Percentiles rank a stretch among this genome's conserved stretches.
These are phyloP conservation scores for Ametastegia equiseti DNA, from an alignment of 2,888 invertebrate species.

Conservation along the genomic window DNA sequence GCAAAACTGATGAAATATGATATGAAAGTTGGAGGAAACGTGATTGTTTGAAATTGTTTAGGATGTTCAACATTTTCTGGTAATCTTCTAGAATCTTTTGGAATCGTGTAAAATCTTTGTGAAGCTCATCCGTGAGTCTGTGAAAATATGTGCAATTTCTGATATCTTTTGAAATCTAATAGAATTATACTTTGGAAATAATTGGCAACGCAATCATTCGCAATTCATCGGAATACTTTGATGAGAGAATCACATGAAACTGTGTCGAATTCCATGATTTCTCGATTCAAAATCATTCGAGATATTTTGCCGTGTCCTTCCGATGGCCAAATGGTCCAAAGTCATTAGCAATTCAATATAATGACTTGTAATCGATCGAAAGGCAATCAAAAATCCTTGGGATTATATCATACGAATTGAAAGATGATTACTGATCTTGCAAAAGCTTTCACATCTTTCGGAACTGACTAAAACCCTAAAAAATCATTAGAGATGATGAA, in stretches of 20 bases:
- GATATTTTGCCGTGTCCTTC: too few relatives aligned
- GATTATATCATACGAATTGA: background rate
- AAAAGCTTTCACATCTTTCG: background rate
- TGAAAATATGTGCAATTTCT: background rate
- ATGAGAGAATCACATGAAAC: background rate
- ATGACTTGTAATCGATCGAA: background rate
- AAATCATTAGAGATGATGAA: background rate
- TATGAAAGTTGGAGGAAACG: too few relatives aligned
- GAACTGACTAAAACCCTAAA: background rate
- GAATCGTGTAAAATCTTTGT: background rate
- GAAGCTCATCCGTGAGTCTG: too few relatives aligned
- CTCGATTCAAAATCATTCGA: too few relatives aligned
- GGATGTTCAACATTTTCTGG: too few relatives aligned
- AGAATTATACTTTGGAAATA: background rate
- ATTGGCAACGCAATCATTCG: background rate
- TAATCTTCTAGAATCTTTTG: background rate
- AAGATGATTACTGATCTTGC: too few relatives aligned
- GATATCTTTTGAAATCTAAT: too few relatives aligned
- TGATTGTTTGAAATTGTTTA: too few relatives aligned
- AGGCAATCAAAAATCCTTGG: background rate
- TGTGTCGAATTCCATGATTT: too few relatives aligned
- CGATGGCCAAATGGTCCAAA: background rate
- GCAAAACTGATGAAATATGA: too few relatives aligned
- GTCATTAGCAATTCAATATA: background rate
- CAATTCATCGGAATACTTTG: background rate